A percentile compares a stretch with the other conserved stretches of the same genome.
phyloP scores from a whole-genome alignment of 2,888 invertebrate genomes.

The Onchidella celtica region DNA sequence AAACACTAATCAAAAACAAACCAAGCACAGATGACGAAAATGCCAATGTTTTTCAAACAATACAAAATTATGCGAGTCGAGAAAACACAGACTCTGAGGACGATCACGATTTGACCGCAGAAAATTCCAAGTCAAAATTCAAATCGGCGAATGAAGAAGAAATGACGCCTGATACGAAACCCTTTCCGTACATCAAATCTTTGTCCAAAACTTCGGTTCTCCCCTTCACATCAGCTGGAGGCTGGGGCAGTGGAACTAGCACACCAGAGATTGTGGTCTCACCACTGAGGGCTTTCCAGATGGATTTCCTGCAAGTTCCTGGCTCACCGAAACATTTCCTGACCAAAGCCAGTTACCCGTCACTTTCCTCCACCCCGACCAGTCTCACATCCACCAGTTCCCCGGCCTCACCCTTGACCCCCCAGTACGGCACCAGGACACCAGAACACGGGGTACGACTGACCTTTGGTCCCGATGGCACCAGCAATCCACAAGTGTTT shows the following conservation, averaged over 20 bases:
- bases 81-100: no score
- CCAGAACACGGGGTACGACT: no score
- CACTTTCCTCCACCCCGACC: neutral
- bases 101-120: no score
- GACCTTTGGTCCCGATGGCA: no score
- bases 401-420: neutral
- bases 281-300: neutral
- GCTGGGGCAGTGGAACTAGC: neutral
- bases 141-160: neutral
- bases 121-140: neutral
- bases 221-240: neutral
- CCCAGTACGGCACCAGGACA: no score
- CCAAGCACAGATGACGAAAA: neutral
- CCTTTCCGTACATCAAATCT: neutral
- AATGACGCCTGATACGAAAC: neutral
- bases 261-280: slow-evolving; percentile 43
- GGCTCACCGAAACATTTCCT: slow-evolving; percentile 28
- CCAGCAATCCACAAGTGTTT: no score
- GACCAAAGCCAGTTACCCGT: slow-evolving; percentile 18
- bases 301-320: slow-evolving; percentile 31
- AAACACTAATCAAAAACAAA: neutral
- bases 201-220: neutral
- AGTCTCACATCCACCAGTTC: neutral
- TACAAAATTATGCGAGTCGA: no score
- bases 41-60: neutral